These are phyloP conservation scores for Parascotia fuliginaria DNA, from an alignment of 2,888 invertebrate genomes.

Conservation along the genomic window DNA sequence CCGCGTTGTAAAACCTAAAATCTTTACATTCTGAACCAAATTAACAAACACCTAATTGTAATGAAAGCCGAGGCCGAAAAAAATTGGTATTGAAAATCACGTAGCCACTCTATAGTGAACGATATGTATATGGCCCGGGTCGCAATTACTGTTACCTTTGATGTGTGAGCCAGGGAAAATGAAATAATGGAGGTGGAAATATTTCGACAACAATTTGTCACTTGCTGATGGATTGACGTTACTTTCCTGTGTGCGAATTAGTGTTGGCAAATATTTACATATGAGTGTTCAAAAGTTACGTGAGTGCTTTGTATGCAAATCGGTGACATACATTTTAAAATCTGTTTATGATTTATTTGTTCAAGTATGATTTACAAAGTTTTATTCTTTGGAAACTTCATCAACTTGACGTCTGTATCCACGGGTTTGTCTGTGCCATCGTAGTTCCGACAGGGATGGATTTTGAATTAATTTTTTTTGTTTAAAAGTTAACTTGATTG, in stretches of 20 bases:
- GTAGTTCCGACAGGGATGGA: too few relatives aligned
- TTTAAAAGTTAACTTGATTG: too few relatives aligned
- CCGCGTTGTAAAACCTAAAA: too few relatives aligned
- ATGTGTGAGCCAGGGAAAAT: constrained; percentile 53
- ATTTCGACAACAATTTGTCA: constrained; percentile 51
- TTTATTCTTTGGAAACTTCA: too few relatives aligned
- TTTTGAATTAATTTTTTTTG: too few relatives aligned
- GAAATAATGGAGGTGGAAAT: constrained; percentile 52
- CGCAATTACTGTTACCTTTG: constrained; percentile 48
- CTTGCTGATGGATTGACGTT: constrained; percentile 45
- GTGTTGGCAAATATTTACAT: constrained; percentile 29
- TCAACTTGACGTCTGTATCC: too few relatives aligned
- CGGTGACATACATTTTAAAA: not conserved
- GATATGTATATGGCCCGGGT: constrained; percentile 11
- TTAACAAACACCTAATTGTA: too few relatives aligned
- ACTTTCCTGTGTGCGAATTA: constrained; percentile 35
- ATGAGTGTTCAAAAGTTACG: constrained; percentile 17
- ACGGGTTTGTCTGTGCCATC: too few relatives aligned
- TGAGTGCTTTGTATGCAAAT: not conserved
- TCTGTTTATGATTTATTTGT: not conserved
- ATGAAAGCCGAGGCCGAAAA: not conserved
- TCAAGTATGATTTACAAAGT: not conserved
- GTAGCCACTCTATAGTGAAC: constrained; percentile 1
- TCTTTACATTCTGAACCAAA: too few relatives aligned
- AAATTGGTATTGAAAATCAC: not conserved